These are phyloP conservation scores for Branchinecta lynchi DNA, from an alignment of 1,140 invertebrate species.

Conservation along the genomic window DNA sequence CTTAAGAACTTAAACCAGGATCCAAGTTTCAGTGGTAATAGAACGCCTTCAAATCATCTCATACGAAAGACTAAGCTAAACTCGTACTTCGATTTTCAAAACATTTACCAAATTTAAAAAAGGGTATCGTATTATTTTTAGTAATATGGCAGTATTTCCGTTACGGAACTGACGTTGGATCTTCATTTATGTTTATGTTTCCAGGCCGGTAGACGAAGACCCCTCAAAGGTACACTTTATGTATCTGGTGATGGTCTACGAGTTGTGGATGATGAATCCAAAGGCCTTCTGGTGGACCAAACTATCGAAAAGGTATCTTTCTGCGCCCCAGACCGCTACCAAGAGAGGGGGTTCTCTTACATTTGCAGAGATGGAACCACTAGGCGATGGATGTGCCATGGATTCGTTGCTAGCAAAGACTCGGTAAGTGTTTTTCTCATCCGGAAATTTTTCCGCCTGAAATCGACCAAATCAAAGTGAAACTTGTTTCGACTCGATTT, in stretches of 20 bases:
- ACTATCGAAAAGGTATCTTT: slow-evolving; percentile 99
- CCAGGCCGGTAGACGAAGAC: slow-evolving; percentile 69
- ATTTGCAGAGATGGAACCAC: slow-evolving; percentile 70
- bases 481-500: no score
- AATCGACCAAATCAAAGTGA: no score
- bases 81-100: no score
- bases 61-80: no score
- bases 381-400: slow-evolving; percentile 98
- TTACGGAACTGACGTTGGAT: slow-evolving; percentile 14
- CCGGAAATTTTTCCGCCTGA: no score
- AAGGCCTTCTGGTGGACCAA: slow-evolving; percentile 97
- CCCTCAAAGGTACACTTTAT: slow-evolving; percentile 76
- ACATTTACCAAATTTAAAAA: no score
- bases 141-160: not conserved
- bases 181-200: slow-evolving; percentile 30
- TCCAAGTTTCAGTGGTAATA: no score
- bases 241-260: slow-evolving; percentile 92
- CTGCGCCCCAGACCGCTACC: slow-evolving; percentile 95
- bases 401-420: slow-evolving; percentile 89
- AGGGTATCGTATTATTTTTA: no score
- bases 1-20: no score
- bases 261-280: slow-evolving; percentile 96
- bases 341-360: slow-evolving; percentile 93
- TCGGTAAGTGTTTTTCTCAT: slow-evolving; percentile 47
- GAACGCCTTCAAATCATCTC: no score